These are phyloP conservation scores for Falco punctatus DNA, from an alignment of 2,113 vertebrate genomes.

Conservation along the genomic window DNA sequence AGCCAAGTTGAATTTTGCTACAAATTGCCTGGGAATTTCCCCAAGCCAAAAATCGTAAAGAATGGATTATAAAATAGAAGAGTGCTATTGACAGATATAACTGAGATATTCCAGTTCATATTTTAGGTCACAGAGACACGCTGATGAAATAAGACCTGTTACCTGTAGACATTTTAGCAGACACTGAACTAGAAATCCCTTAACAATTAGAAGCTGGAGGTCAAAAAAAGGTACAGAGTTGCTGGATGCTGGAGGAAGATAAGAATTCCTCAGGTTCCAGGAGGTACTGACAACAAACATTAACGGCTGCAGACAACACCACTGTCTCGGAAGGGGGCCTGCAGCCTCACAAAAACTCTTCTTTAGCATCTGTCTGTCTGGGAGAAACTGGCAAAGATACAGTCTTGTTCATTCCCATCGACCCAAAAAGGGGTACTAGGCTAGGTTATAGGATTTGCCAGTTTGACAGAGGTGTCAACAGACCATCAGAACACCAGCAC, in stretches of 20 bases:
- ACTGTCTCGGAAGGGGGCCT: background rate
- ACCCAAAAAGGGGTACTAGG: background rate
- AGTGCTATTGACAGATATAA: background rate
- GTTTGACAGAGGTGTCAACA: background rate
- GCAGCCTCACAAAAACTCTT: background rate
- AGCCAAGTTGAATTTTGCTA: background rate
- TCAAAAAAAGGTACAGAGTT: background rate
- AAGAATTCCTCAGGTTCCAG: background rate
- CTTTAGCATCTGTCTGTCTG: background rate
- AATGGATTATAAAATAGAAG: slow-evolving; percentile 10
- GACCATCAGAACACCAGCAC: background rate
- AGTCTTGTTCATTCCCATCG: background rate
- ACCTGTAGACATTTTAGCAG: background rate
- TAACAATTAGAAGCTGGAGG: background rate
- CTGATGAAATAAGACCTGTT: background rate
- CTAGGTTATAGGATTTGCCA: background rate
- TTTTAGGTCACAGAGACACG: background rate
- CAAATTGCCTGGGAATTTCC: slow-evolving; percentile 13
- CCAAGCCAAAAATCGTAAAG: background rate
- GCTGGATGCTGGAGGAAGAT: background rate
- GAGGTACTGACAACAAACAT: background rate
- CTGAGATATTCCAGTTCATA: background rate
- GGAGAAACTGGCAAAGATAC: background rate
- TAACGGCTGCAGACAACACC: background rate
- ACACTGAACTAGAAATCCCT: background rate